phyloP scores from a whole-genome alignment of 37 sponge, comb jelly and placozoan species.

The Bolinopsis microptera region DNA sequence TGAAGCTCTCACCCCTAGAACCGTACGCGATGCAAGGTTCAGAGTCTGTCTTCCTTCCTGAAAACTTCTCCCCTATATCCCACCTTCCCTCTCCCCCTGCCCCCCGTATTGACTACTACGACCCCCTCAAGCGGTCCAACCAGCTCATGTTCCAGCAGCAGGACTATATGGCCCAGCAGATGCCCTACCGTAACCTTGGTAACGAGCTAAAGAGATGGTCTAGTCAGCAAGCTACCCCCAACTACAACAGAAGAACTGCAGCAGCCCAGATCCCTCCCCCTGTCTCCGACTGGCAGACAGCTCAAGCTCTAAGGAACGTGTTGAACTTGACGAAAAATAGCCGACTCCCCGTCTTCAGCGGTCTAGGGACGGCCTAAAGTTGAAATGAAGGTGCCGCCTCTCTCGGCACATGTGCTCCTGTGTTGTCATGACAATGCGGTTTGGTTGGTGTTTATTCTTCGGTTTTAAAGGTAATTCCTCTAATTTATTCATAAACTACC shows the following conservation, averaged over 20 bases:
- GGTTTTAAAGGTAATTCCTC: conserved; percentile 48
- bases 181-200: background rate
- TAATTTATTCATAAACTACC: conserved; percentile 41
- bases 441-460: conserved; percentile 14
- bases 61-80: background rate
- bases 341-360: conserved; percentile 19
- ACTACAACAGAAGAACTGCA: conserved; percentile 6
- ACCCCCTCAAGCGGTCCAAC: background rate
- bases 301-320: background rate
- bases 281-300: background rate
- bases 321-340: background rate
- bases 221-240: conserved; percentile 19
- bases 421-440: background rate
- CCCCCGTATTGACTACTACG: background rate
- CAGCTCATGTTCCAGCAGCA: conserved; percentile 1
- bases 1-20: background rate
- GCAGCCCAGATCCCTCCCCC: background rate
- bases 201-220: background rate
- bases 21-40: background rate
- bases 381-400: background rate
- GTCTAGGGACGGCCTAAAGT: background rate
- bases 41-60: background rate
- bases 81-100: background rate
- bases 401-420: background rate
- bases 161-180: background rate